A percentile compares a stretch with the other conserved stretches of the same genome.
Conservation (phyloP, 2,888 invertebrate species). For the Boloria euphrosyne region DNA sequence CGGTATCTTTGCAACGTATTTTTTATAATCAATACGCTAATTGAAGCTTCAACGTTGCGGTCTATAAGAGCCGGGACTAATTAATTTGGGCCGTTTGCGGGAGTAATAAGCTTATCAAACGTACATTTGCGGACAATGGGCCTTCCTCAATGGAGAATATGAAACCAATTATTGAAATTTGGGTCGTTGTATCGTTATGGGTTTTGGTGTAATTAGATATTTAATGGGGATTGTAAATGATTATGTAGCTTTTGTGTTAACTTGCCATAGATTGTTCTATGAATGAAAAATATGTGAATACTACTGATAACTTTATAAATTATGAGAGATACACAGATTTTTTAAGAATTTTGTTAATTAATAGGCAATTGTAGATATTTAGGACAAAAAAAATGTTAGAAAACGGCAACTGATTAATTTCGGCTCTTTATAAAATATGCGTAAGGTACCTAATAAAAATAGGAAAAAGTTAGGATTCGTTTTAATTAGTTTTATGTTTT, state of each 20-base stretch:
- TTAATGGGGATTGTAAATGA: slow-evolving; percentile 24
- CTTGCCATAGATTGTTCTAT: neutral
- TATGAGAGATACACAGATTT: too few relatives aligned
- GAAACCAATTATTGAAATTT: slow-evolving; percentile 53
- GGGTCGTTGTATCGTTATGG: slow-evolving; percentile 41
- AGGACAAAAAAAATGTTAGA: too few relatives aligned
- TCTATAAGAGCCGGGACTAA: slow-evolving; percentile 63
- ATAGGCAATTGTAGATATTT: too few relatives aligned
- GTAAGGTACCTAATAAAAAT: too few relatives aligned
- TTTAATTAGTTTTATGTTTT: too few relatives aligned
- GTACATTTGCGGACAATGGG: slow-evolving; percentile 59
- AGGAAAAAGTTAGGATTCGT: too few relatives aligned
- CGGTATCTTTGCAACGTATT: neutral
- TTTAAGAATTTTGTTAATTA: too few relatives aligned
- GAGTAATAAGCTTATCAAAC: slow-evolving; percentile 76
- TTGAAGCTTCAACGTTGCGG: slow-evolving; percentile 45
- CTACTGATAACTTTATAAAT: too few relatives aligned
- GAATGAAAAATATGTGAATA: neutral
- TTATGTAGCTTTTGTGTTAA: slow-evolving; percentile 28
- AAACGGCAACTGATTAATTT: too few relatives aligned
- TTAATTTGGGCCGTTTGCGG: slow-evolving; percentile 75
- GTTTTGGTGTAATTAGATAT: slow-evolving; percentile 19
- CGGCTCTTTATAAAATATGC: too few relatives aligned
- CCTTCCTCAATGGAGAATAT: slow-evolving; percentile 51
- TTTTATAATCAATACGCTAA: slow-evolving; percentile 9